Evolutionary conservation across 2,888 invertebrate species (phyloP).

Genomic region (Apantesis nais): DNA sequence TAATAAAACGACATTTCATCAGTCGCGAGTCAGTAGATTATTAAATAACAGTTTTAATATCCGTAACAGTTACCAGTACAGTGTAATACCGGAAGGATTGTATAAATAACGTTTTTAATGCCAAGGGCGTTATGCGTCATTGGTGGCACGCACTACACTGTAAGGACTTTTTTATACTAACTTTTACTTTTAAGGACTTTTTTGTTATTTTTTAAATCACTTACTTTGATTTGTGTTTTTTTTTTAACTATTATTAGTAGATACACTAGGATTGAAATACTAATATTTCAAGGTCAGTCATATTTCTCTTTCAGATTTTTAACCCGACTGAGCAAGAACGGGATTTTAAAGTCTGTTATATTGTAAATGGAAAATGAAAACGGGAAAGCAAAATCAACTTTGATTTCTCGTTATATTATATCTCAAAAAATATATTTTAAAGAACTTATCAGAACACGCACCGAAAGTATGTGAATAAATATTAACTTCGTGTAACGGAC

Average conservation of each 20-base stretch:
- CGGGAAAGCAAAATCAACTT: too few relatives aligned
- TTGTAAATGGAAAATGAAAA: neutral
- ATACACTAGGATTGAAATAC: neutral
- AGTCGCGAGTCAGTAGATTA: neutral
- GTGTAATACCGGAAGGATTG: conserved; percentile 15
- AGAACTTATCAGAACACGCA: too few relatives aligned
- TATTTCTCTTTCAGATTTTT: neutral
- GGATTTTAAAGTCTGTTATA: neutral
- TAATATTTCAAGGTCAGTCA: neutral
- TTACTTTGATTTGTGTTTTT: too few relatives aligned
- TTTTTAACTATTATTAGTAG: conserved; percentile 4
- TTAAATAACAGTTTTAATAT: conserved; percentile 7
- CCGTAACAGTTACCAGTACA: conserved; percentile 4
- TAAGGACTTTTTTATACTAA: too few relatives aligned
- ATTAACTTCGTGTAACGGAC: too few relatives aligned
- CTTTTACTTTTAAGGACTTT: too few relatives aligned
- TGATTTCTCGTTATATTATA: too few relatives aligned
- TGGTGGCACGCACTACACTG: neutral
- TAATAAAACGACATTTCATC: neutral
- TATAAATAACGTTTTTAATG: conserved; percentile 9
- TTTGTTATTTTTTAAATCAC: neutral
- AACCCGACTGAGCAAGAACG: neutral
- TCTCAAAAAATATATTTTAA: too few relatives aligned
- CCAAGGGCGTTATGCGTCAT: conserved; percentile 14
- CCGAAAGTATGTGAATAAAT: too few relatives aligned